Base-by-base conservation (phyloP, 2,888 invertebrate species). In the Blera fallax region DNA sequence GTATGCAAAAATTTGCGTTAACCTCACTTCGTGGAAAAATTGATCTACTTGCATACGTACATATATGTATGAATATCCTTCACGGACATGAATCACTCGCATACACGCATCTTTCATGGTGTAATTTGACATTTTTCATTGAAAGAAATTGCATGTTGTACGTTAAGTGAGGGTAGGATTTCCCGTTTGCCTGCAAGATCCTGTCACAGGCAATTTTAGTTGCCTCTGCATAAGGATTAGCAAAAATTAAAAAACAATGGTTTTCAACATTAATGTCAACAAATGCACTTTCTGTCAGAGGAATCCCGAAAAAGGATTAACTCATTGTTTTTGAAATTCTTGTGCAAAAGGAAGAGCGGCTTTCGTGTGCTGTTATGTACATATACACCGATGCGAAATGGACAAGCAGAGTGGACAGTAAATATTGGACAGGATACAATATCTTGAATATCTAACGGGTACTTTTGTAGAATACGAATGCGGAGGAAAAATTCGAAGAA, bases 251-350 rank as follows among this genome's bases (percentile, higher is more conserved):
- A 73, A 67, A 62, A 83, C 78, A 83, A 83, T 72, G 54, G 54
- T 8, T 40, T 34, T 37, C 11, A 45, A 58, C 65, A 78, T 65
- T 72, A 64, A 82, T 78, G 65, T 72, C 65, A 78, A 65, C 70
- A 82, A 82, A 64, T 58, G 64, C 27, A 72, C 50, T 48, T 70
- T 82, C 65, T 48, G 45, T 52, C 24, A 29, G 34, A 67, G 45
- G 54, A 43, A 67, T 54, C 60, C 52, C 40, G 52, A 60, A 78
- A 78, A 82, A 83, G 78, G 83, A 78, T 83, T 78, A 78, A 83
- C 37, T 16, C 52, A 64, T 72, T 72, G 52, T 67, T 65, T 18
- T 48, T 58, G 27, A 56, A 76, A 69, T 14, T 60, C 64, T 54
- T 72, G 48, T 60, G 18, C 29, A 48, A 56, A 58, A 62, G 34